Percentiles rank a stretch among this genome's conserved stretches.
phyloP scores from a whole-genome alignment of 2,888 invertebrate species.

The Periphyllus acericola region DNA sequence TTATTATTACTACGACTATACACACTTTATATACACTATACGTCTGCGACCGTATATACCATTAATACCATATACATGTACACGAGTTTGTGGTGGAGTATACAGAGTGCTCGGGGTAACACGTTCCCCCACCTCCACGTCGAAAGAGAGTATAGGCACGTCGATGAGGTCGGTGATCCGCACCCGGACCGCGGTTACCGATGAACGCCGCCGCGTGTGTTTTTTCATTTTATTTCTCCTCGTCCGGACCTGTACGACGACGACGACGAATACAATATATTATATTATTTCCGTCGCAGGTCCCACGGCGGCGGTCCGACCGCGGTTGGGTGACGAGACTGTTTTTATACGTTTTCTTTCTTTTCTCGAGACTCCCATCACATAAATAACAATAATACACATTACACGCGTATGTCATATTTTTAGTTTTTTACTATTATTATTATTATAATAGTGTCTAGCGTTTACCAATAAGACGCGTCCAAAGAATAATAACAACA shows the following conservation, averaged over 20 bases:
- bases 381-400: neutral
- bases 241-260: neutral
- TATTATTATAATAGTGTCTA: neutral
- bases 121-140: neutral
- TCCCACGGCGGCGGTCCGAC: slow-evolving; percentile 28
- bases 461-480: no score
- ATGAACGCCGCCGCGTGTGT: neutral
- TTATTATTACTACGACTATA: neutral
- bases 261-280: neutral
- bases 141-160: no score
- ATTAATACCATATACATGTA: neutral
- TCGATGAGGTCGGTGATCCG: slow-evolving; percentile 47
- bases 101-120: neutral
- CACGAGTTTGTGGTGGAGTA: neutral
- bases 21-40: neutral
- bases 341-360: slow-evolving; percentile 23
- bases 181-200: slow-evolving; percentile 4
- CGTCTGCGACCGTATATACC: neutral
- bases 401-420: neutral
- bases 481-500: no score
- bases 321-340: slow-evolving; percentile 38
- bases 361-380: neutral
- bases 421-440: neutral
- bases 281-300: neutral
- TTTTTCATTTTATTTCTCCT: neutral